Evolutionary conservation across 2,113 vertebrate genomes (phyloP).

Genomic region (Centropus bengalensis): DNA sequence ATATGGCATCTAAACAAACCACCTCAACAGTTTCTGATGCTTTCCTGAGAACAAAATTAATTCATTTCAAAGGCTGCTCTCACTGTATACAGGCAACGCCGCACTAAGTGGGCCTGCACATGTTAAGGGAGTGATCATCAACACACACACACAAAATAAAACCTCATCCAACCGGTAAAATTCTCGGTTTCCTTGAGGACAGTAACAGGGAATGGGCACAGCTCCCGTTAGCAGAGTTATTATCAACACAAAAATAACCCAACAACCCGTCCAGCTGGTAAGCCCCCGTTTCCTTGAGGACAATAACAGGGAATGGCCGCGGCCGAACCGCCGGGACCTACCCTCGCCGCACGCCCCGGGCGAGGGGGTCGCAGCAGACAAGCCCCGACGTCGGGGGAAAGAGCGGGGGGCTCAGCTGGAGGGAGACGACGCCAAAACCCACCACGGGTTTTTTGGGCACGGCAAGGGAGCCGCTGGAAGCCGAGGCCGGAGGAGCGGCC

Average conservation of each 20-base stretch:
- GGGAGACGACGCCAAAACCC: not conserved
- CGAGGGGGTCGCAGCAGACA: not conserved
- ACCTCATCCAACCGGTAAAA: not conserved
- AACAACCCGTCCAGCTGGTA: not conserved
- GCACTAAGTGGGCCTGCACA: not conserved
- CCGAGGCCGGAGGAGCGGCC: slow-evolving; percentile 49
- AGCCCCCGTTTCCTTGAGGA: not conserved
- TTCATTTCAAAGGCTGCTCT: not conserved
- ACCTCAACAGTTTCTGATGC: not conserved
- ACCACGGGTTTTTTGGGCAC: not conserved
- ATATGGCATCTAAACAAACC: not conserved
- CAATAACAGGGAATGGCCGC: not conserved
- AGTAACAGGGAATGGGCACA: too few species aligned
- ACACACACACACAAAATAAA: not conserved
- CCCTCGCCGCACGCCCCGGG: not conserved
- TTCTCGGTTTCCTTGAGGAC: not conserved
- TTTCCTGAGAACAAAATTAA: not conserved
- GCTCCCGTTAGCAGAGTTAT: not conserved
- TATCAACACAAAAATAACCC: not conserved
- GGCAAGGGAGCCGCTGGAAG: not conserved
- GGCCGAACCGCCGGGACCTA: not conserved
- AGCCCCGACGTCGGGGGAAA: not conserved
- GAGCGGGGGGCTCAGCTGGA: not conserved
- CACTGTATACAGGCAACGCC: not conserved
- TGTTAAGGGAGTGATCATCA: not conserved